Conservation (phyloP, 2,113 vertebrate genomes). For the Trochalopteron elliotii region DNA sequence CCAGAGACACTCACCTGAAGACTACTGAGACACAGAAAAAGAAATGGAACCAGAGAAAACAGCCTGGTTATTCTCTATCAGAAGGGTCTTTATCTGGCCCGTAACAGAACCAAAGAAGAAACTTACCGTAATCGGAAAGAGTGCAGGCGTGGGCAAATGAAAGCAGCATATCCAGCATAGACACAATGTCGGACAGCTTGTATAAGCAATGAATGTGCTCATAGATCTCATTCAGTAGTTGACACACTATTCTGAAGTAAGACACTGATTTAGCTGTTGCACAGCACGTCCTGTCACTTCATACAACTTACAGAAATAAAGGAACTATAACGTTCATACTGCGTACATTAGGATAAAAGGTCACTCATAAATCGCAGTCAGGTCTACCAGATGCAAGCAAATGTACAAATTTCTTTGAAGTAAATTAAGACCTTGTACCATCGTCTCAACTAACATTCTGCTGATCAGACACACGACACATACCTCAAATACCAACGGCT, state of each 20-base stretch:
- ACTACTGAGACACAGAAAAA: background rate
- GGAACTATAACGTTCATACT: background rate
- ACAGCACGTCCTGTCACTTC: background rate
- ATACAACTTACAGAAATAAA: background rate
- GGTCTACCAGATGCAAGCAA: background rate
- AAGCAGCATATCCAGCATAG: constrained; percentile 96
- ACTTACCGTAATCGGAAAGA: constrained; percentile 91
- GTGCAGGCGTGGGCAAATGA: constrained; percentile 92
- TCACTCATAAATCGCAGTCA: background rate
- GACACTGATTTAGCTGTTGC: background rate
- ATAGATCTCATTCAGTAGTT: constrained; percentile 86
- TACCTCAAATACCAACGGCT: background rate
- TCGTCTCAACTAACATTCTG: background rate
- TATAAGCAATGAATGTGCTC: constrained; percentile 93
- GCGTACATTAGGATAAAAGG: background rate
- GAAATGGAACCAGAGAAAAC: background rate
- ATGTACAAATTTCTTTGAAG: background rate
- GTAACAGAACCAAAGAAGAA: background rate
- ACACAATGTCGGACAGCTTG: constrained; percentile 93
- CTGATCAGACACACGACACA: background rate
- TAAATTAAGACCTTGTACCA: background rate
- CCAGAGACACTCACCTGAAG: background rate
- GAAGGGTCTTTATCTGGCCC: background rate
- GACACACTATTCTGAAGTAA: constrained; percentile 86
- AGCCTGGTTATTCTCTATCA: background rate